These are phyloP conservation scores for Scaptomyza tumidula DNA, from an alignment of 2,888 invertebrate genomes.

Conservation along the genomic window DNA sequence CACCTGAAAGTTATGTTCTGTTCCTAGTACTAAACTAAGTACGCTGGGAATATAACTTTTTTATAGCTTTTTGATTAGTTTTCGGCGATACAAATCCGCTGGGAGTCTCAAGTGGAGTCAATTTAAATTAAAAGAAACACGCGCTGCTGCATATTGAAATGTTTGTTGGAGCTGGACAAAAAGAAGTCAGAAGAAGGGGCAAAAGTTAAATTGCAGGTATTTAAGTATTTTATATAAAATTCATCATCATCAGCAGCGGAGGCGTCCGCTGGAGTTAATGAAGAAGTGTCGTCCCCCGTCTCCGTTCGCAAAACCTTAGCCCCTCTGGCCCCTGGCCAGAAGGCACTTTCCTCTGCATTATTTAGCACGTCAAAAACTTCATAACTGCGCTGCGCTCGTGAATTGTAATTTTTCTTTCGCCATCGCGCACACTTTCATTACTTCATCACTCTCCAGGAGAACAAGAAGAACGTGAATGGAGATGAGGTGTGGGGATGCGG, in stretches of 20 bases:
- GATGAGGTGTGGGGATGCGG: not conserved
- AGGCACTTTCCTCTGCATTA: constrained; percentile 69
- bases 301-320: constrained; percentile 1
- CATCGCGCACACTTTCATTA: constrained; percentile 70
- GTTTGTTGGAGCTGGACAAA: constrained; percentile 27
- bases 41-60: constrained; percentile 24
- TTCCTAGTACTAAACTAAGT: constrained; percentile 34
- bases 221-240: constrained; percentile 82
- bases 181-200: not conserved
- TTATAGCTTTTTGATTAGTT: constrained; percentile 72
- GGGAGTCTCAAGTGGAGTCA: constrained; percentile 61
- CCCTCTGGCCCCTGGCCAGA: constrained; percentile 19
- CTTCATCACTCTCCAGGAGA: constrained; percentile 61
- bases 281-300: constrained; percentile 42
- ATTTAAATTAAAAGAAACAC: constrained; percentile 74
- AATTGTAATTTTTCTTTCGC: constrained; percentile 76
- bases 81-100: constrained; percentile 72
- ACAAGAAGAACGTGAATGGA: constrained; percentile 16
- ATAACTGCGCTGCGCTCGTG: constrained; percentile 74
- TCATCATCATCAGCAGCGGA: constrained; percentile 71
- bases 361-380: constrained; percentile 78
- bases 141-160: constrained; percentile 68
- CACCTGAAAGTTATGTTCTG: constrained; percentile 14
- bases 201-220: constrained; percentile 83
- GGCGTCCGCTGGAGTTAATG: constrained; percentile 64